These are phyloP conservation scores for Heliconius hermathena DNA, from an alignment of 1,140 invertebrate genomes.

Conservation along the genomic window DNA sequence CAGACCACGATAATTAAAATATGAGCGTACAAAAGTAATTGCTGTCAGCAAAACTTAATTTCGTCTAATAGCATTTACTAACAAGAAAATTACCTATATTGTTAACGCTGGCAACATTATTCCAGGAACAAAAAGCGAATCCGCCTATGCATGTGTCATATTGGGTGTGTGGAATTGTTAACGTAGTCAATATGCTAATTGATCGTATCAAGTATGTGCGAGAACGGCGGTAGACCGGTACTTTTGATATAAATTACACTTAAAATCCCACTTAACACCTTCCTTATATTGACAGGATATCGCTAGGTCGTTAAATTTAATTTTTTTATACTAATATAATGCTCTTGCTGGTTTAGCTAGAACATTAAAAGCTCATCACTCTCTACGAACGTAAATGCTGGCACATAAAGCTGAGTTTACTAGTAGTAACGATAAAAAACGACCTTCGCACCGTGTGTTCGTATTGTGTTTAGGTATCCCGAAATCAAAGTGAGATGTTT, in stretches of 20 bases:
- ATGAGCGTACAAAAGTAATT: not conserved
- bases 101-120: slow-evolving; percentile 24
- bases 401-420: slow-evolving; percentile 39
- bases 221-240: slow-evolving; percentile 14
- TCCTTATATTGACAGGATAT: slow-evolving; percentile 18
- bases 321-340: not conserved
- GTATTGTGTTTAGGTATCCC: slow-evolving; percentile 27
- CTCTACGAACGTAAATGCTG: slow-evolving; percentile 38
- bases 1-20: not conserved
- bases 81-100: slow-evolving; percentile 20
- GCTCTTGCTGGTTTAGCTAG: not conserved
- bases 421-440: slow-evolving; percentile 44
- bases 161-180: slow-evolving; percentile 30
- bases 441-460: slow-evolving; percentile 41
- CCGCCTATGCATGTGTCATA: slow-evolving; percentile 31
- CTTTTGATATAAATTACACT: slow-evolving; percentile 30
- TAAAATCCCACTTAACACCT: slow-evolving; percentile 21
- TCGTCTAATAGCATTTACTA: not conserved
- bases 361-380: slow-evolving; percentile 44
- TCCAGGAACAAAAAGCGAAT: slow-evolving; percentile 27
- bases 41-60: not conserved
- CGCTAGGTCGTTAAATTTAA: not conserved
- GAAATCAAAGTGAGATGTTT: slow-evolving; percentile 33
- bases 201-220: slow-evolving; percentile 23
- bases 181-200: slow-evolving; percentile 35